phyloP scores from a whole-genome alignment of 2,113 vertebrate species.

The Trogon melanurus region DNA sequence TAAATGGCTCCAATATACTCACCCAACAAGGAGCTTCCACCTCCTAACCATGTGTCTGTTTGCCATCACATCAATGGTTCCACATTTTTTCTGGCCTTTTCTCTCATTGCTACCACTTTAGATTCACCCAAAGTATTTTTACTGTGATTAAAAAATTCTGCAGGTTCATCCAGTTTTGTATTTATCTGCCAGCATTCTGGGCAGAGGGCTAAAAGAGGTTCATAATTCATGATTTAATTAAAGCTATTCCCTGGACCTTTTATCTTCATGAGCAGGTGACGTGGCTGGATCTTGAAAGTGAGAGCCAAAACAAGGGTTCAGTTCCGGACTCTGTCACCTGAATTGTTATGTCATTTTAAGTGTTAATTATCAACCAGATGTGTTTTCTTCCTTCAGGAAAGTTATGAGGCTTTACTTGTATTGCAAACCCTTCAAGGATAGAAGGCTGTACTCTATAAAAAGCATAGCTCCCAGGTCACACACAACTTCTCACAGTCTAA shows the following conservation, averaged over 20 bases:
- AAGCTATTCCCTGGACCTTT: not conserved
- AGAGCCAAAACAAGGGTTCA: not conserved
- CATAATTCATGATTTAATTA: not conserved
- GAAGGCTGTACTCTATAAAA: accelerated
- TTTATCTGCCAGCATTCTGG: not conserved
- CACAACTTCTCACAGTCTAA: not conserved
- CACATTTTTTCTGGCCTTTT: not conserved
- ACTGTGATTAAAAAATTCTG: not conserved
- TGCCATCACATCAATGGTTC: not conserved
- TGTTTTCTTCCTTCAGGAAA: not conserved
- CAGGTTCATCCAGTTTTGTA: not conserved
- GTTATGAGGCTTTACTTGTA: not conserved
- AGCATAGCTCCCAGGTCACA: not conserved
- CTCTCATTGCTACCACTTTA: not conserved
- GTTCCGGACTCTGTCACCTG: not conserved
- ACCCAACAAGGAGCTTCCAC: not conserved
- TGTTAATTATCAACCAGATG: not conserved
- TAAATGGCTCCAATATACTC: not conserved
- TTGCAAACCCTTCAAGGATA: not conserved
- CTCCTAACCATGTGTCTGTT: not conserved
- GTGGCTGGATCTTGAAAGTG: not conserved
- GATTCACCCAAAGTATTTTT: not conserved
- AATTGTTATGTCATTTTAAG: not conserved
- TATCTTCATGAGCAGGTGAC: not conserved
- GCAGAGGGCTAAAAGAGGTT: not conserved